phyloP scores from a whole-genome alignment of 1,140 invertebrate genomes.

The Nasonia giraulti region DNA sequence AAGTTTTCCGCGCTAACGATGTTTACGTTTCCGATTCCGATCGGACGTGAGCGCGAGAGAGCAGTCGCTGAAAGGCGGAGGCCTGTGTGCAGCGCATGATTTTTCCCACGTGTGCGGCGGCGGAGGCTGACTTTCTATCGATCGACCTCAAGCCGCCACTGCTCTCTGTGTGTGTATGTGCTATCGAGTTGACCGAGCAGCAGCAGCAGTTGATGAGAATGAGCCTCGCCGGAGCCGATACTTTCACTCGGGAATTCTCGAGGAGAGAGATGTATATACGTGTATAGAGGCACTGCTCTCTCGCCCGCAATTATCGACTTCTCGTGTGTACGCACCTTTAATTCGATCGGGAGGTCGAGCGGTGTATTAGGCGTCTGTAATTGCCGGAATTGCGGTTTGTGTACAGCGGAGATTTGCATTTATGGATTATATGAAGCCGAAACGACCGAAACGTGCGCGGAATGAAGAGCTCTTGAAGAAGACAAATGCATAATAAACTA shows the following conservation, averaged over 20 bases:
- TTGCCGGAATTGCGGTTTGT: background rate
- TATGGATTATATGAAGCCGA: constrained; percentile 52
- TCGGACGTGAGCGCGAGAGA: background rate
- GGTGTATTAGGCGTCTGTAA: background rate
- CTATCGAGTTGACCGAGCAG: background rate
- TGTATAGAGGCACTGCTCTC: background rate
- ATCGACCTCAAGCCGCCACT: background rate
- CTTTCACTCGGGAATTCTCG: constrained; percentile 16
- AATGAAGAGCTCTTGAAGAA: constrained; percentile 51
- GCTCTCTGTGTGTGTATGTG: too few relatives aligned
- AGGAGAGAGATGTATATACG: background rate
- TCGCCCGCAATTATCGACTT: constrained; percentile 18
- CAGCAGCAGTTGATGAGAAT: background rate
- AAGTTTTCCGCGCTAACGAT: too few relatives aligned
- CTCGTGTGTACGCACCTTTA: constrained; percentile 11
- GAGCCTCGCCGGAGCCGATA: background rate
- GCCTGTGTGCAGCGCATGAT: background rate
- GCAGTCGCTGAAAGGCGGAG: background rate
- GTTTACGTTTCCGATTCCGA: background rate
- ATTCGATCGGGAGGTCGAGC: background rate
- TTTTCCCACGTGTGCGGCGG: constrained; percentile 39
- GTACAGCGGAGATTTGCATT: background rate
- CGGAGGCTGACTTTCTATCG: constrained; percentile 27
- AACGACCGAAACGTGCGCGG: constrained; percentile 59
- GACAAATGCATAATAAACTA: constrained; percentile 59